Percentiles rank a stretch among this genome's conserved stretches.
phyloP scores from a whole-genome alignment of 1,140 invertebrate species.

The Probaryconus sp. region DNA sequence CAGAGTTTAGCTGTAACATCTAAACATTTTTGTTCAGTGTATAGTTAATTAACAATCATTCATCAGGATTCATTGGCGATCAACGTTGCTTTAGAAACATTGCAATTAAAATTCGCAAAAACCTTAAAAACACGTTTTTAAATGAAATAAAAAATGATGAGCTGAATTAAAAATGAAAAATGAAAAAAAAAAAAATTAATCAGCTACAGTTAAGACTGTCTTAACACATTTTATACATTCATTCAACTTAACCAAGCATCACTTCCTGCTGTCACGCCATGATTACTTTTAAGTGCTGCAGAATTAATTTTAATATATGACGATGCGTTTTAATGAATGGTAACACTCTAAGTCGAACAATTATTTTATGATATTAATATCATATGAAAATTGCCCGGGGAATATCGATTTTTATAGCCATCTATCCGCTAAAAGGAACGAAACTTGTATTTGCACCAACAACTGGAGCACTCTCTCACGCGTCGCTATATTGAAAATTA shows the following conservation, averaged over 20 bases:
- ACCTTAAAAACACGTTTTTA: too few relatives aligned
- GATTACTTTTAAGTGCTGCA: constrained; percentile 58
- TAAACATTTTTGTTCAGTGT: too few relatives aligned
- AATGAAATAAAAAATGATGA: too few relatives aligned
- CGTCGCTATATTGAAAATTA: constrained; percentile 38
- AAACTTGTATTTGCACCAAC: constrained; percentile 27
- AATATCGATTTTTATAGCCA: constrained; percentile 45
- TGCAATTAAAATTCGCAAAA: too few relatives aligned
- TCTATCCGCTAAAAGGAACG: constrained; percentile 39
- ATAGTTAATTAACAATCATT: too few relatives aligned
- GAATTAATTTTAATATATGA: constrained; percentile 60
- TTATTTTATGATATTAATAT: constrained; percentile 41
- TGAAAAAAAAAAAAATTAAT: constrained; percentile 52
- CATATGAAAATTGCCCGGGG: constrained; percentile 37
- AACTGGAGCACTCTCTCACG: constrained; percentile 29
- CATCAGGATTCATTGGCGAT: too few relatives aligned
- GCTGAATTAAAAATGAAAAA: too few relatives aligned
- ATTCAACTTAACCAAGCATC: constrained; percentile 56
- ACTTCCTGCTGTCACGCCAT: constrained; percentile 61
- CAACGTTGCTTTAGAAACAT: too few relatives aligned
- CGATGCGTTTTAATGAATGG: constrained; percentile 58
- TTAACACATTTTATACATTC: constrained; percentile 58
- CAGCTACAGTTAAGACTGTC: constrained; percentile 54
- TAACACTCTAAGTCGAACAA: constrained; percentile 35
- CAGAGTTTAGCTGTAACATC: too few relatives aligned